These are phyloP conservation scores for Apis florea DNA, from an alignment of 1,140 invertebrate species.

Conservation along the genomic window DNA sequence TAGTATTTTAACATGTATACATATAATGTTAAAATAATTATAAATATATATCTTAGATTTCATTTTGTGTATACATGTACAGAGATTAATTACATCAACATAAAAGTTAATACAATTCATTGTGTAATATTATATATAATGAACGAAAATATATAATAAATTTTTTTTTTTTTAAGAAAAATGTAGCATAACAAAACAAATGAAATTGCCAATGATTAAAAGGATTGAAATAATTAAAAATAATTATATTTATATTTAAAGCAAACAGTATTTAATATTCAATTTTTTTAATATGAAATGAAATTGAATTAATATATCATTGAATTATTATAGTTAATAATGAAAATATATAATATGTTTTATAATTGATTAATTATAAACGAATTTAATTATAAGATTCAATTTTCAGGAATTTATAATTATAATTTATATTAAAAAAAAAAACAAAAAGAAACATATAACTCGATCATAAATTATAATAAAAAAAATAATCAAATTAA, in stretches of 20 bases:
- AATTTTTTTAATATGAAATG: not conserved
- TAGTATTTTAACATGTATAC: not conserved
- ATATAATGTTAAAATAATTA: not conserved
- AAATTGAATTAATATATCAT: not conserved
- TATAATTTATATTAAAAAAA: not conserved
- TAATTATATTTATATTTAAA: not conserved
- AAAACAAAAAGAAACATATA: not conserved
- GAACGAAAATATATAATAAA: not conserved
- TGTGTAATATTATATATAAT: not conserved
- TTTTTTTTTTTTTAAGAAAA: not conserved
- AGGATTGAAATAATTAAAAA: conserved; percentile 5
- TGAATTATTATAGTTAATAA: not conserved
- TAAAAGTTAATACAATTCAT: conserved; percentile 6
- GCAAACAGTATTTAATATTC: conserved; percentile 13
- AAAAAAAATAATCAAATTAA: not conserved
- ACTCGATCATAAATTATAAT: conserved; percentile 1
- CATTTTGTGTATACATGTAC: not conserved
- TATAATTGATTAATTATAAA: conserved; percentile 16
- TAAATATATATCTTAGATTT: not conserved
- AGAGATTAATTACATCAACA: not conserved
- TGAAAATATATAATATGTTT: conserved; percentile 11
- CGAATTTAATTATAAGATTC: not conserved
- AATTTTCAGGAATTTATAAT: not conserved
- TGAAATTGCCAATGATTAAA: not conserved
- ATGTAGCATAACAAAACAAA: conserved; percentile 1